Conservation (phyloP, 2,113 vertebrate genomes). For the Riparia riparia region DNA sequence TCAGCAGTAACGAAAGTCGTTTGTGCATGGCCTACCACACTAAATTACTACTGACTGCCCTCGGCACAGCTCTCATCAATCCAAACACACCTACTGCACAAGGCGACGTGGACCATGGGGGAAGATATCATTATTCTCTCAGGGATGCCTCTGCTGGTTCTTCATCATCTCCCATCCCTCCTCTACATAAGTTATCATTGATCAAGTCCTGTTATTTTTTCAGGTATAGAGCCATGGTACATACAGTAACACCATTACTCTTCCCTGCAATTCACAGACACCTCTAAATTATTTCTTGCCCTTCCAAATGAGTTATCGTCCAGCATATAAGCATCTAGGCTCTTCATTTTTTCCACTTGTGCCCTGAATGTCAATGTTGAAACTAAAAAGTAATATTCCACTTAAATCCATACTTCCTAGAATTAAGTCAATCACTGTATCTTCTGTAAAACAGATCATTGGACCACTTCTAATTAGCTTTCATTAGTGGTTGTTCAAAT, state of each 20-base stretch:
- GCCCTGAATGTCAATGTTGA: slow-evolving; percentile 20
- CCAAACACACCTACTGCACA: slow-evolving; percentile 48
- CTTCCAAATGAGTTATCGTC: slow-evolving; percentile 60
- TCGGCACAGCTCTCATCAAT: slow-evolving; percentile 67
- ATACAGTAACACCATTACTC: slow-evolving; percentile 61
- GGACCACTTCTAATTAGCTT: neutral
- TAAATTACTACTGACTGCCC: slow-evolving; percentile 66
- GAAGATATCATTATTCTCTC: slow-evolving; percentile 66
- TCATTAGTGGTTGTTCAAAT: neutral
- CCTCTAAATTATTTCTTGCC: slow-evolving; percentile 65
- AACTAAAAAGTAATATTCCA: neutral
- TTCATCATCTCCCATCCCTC: slow-evolving; percentile 62
- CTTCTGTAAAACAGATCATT: neutral
- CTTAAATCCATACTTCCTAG: neutral
- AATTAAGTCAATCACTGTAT: neutral
- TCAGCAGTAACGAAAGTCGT: slow-evolving; percentile 46
- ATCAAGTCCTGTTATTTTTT: slow-evolving; percentile 73
- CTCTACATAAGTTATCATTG: slow-evolving; percentile 54
- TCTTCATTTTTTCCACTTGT: neutral
- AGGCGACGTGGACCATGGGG: neutral
- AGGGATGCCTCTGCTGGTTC: slow-evolving; percentile 36
- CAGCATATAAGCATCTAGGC: neutral
- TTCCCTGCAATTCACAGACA: slow-evolving; percentile 57
- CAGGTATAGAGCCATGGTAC: slow-evolving; percentile 40
- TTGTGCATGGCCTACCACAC: slow-evolving; percentile 59